phyloP scores from a whole-genome alignment of 2,888 invertebrate genomes.

The Charanyca ferruginea region DNA sequence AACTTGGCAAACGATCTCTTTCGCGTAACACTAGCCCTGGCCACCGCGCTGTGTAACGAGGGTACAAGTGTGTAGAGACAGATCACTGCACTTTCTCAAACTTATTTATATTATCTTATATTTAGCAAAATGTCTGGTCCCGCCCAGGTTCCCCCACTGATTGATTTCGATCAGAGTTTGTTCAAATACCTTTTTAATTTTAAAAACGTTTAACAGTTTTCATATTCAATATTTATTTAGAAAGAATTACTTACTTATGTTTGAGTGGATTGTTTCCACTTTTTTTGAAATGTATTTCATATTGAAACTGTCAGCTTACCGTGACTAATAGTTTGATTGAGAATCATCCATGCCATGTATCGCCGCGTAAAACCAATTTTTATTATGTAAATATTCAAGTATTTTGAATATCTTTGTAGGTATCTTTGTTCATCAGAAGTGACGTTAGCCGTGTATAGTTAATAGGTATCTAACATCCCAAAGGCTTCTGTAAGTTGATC shows the following conservation, averaged over 20 bases:
- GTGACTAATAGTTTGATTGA: slow-evolving; percentile 11
- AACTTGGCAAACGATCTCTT: slow-evolving; percentile 23
- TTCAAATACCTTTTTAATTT: slow-evolving; percentile 15
- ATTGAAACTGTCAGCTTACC: not conserved
- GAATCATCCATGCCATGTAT: not conserved
- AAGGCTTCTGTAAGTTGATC: not conserved
- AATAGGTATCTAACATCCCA: slow-evolving; percentile 5
- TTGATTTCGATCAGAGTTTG: slow-evolving; percentile 13
- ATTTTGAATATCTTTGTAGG: not conserved
- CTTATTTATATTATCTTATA: too few relatives aligned
- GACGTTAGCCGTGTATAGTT: too few relatives aligned
- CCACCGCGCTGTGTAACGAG: too few relatives aligned
- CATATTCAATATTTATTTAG: slow-evolving; percentile 14
- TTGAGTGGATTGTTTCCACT: not conserved
- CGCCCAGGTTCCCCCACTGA: not conserved
- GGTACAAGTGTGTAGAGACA: too few relatives aligned
- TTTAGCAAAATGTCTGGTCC: too few relatives aligned
- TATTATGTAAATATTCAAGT: not conserved
- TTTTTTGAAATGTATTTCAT: not conserved
- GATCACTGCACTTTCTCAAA: too few relatives aligned
- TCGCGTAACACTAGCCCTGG: not conserved
- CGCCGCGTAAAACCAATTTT: not conserved
- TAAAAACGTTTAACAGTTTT: slow-evolving; percentile 2
- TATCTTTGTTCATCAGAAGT: not conserved
- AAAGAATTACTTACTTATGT: not conserved